Conservation (phyloP, 1,140 invertebrate species). For the Harlomillsia oculata region DNA sequence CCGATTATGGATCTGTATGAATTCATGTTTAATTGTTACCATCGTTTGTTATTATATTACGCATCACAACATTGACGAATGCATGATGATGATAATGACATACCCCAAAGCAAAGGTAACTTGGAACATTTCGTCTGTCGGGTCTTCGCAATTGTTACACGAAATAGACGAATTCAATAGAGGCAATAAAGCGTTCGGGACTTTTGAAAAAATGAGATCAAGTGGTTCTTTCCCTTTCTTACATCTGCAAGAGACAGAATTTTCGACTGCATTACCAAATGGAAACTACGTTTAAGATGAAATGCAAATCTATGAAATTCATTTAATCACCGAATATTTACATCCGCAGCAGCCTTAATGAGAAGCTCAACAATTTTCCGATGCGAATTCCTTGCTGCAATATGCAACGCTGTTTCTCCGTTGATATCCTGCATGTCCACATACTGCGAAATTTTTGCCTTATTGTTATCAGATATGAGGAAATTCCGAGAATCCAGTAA, state of each 20-base stretch:
- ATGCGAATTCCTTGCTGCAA: conserved; percentile 1
- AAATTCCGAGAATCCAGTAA: neutral
- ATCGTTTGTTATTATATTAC: neutral
- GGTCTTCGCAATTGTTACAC: neutral
- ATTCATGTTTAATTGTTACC: no score
- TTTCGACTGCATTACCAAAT: no score
- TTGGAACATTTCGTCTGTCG: neutral
- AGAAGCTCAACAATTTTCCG: conserved; percentile 1
- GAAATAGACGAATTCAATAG: neutral
- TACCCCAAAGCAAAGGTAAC: neutral
- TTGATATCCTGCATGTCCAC: conserved; percentile 3
- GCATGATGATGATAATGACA: no score
- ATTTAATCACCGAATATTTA: conserved; percentile 2
- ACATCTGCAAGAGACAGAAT: no score
- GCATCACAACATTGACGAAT: neutral
- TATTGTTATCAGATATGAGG: neutral
- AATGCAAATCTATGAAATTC: no score
- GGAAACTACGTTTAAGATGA: no score
- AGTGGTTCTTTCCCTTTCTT: neutral
- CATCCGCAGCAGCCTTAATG: conserved; percentile 2
- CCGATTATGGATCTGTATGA: neutral
- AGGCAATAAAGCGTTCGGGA: neutral
- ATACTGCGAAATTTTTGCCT: neutral
- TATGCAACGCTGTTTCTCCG: conserved; percentile 3
- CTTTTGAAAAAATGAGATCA: neutral